Percentiles rank a stretch among this genome's conserved stretches.
phyloP scores from a whole-genome alignment of 1,140 invertebrate genomes.

The Drosophila simulans region DNA sequence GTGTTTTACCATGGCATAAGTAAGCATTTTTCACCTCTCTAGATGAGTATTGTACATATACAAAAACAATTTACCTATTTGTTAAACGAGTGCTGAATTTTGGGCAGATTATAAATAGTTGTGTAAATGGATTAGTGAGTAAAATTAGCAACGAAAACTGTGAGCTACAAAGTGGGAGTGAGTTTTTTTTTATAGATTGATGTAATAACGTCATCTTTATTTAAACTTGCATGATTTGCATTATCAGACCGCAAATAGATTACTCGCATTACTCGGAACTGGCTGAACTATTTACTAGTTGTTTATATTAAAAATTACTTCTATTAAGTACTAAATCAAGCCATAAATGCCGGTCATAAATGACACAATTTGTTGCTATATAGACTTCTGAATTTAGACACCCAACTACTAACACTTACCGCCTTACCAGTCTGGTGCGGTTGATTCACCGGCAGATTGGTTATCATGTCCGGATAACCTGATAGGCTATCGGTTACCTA shows the following conservation, averaged over 20 bases:
- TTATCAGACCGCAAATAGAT: slow-evolving; percentile 1
- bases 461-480: slow-evolving; percentile 35
- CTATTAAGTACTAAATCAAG: slow-evolving; percentile 34
- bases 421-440: neutral
- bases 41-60: slow-evolving; percentile 70
- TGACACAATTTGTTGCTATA: slow-evolving; percentile 18
- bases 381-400: slow-evolving; percentile 30
- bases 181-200: too few species aligned
- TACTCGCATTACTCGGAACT: neutral
- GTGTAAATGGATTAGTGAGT: slow-evolving; percentile 43
- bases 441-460: slow-evolving; percentile 35
- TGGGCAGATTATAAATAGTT: slow-evolving; percentile 65
- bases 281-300: neutral
- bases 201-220: neutral
- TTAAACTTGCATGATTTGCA: neutral
- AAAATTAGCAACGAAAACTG: slow-evolving; percentile 51
- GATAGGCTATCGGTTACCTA: slow-evolving; percentile 11
- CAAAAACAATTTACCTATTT: slow-evolving; percentile 26
- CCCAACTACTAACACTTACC: slow-evolving; percentile 3
- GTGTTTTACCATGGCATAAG: slow-evolving; percentile 40
- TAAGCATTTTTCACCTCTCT: slow-evolving; percentile 52
- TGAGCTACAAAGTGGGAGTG: slow-evolving; percentile 7
- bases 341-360: slow-evolving; percentile 42
- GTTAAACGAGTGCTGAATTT: slow-evolving; percentile 69
- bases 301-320: too few species aligned